Percentiles rank a stretch among this genome's conserved stretches.
phyloP scores from a whole-genome alignment of 1,140 invertebrate genomes.

The Panagrolaimus sp. region DNA sequence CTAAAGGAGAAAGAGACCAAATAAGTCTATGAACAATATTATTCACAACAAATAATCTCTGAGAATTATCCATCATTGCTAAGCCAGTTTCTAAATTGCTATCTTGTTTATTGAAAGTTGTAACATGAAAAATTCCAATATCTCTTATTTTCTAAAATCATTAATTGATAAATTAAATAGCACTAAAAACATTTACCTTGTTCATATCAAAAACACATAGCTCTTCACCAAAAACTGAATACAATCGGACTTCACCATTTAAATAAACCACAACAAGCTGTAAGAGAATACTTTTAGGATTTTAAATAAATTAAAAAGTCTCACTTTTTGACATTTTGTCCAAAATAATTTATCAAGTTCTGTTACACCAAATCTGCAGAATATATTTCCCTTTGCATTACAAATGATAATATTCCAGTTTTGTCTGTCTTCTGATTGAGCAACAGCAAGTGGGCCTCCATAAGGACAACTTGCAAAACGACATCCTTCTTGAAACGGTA shows the following conservation, averaged over 20 bases:
- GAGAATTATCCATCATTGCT: slow-evolving; percentile 29
- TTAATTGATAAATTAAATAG: not conserved
- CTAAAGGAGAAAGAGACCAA: slow-evolving; percentile 23
- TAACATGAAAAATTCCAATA: slow-evolving; percentile 24
- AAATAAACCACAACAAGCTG: slow-evolving; percentile 27
- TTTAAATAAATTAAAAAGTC: not conserved
- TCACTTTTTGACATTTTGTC: slow-evolving; percentile 38
- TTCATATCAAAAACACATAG: slow-evolving; percentile 29
- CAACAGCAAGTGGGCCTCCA: slow-evolving; percentile 22
- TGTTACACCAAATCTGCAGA: slow-evolving; percentile 17
- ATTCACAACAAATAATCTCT: slow-evolving; percentile 30
- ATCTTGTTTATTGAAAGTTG: slow-evolving; percentile 19
- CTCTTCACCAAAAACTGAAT: slow-evolving; percentile 27
- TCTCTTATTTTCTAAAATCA: slow-evolving; percentile 29
- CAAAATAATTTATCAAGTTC: slow-evolving; percentile 27
- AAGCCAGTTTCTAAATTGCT: slow-evolving; percentile 29
- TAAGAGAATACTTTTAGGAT: not conserved
- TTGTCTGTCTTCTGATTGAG: not conserved
- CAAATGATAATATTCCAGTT: slow-evolving; percentile 16
- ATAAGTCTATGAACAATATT: slow-evolving; percentile 27
- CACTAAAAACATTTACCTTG: slow-evolving; percentile 18
- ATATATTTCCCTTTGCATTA: slow-evolving; percentile 12
- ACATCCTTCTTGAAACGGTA: slow-evolving; percentile 16
- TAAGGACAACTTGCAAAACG: slow-evolving; percentile 20
- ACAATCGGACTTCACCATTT: slow-evolving; percentile 24